Evolutionary conservation across 2,113 vertebrate genomes (phyloP).

Genomic region (Larimichthys crocea): DNA sequence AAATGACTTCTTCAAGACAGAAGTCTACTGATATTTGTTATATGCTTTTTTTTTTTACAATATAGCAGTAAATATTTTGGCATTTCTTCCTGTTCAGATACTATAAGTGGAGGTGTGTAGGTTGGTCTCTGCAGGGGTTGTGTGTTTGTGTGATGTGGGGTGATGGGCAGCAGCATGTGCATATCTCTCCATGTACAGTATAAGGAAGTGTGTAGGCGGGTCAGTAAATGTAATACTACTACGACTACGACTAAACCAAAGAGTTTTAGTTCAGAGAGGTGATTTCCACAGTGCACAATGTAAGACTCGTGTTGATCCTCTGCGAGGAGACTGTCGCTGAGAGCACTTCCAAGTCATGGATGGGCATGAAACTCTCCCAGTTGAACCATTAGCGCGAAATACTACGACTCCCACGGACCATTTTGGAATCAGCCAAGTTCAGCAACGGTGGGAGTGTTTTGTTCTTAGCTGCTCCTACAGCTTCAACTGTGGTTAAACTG

Average conservation of each 20-base stretch:
- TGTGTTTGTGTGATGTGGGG: slow-evolving; percentile 7
- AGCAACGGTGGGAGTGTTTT: not conserved
- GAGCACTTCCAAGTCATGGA: not conserved
- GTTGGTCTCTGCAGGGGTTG: not conserved
- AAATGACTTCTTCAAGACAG: too few relatives aligned
- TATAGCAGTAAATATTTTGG: slow-evolving; percentile 5
- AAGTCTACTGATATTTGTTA: too few relatives aligned
- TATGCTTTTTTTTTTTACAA: not conserved
- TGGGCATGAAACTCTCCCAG: not conserved
- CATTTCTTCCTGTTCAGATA: not conserved
- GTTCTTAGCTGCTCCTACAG: not conserved
- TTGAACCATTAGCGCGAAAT: not conserved
- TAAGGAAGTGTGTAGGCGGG: not conserved
- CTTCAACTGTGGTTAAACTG: not conserved
- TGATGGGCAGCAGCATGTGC: not conserved
- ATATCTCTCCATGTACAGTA: not conserved
- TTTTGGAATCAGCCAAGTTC: not conserved
- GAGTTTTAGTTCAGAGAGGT: not conserved
- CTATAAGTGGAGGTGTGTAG: not conserved
- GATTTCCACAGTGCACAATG: not conserved
- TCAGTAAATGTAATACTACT: not conserved
- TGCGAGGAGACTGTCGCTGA: not conserved
- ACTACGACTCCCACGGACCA: not conserved
- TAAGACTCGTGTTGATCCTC: not conserved
- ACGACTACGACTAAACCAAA: not conserved